phyloP scores from a whole-genome alignment of 2,888 invertebrate species.

The Nysson spinosus region DNA sequence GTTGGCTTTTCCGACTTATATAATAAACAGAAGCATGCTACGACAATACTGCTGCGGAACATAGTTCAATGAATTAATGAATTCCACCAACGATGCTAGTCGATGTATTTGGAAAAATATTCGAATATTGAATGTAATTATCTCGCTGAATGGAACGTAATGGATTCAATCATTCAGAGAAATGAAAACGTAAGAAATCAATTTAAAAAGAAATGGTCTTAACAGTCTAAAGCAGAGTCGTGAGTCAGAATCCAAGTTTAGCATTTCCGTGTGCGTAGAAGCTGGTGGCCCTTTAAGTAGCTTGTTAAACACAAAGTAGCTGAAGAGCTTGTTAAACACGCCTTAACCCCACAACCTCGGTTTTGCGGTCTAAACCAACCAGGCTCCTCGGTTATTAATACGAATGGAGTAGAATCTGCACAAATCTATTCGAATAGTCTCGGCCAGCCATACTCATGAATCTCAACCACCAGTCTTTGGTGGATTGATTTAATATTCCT shows the following conservation, averaged over 20 bases:
- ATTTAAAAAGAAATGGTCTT: not conserved
- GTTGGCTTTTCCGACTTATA: constrained; percentile 39
- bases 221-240: constrained; percentile 14
- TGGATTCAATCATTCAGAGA: not conserved
- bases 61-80: too few relatives aligned
- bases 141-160: not conserved
- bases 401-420: constrained; percentile 41
- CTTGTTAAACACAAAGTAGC: too few relatives aligned
- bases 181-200: not conserved
- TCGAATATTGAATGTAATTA: too few relatives aligned
- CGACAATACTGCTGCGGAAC: not conserved
- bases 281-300: constrained; percentile 32
- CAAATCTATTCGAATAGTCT: constrained; percentile 20
- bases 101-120: too few relatives aligned
- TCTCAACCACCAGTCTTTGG: constrained; percentile 4
- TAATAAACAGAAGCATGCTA: constrained; percentile 40
- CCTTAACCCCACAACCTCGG: constrained; percentile 46
- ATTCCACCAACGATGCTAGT: too few relatives aligned
- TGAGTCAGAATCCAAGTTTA: constrained; percentile 14
- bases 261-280: constrained; percentile 38
- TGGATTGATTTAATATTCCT: constrained; percentile 1
- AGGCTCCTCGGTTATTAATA: constrained; percentile 43
- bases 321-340: constrained; percentile 52
- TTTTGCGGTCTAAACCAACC: constrained; percentile 34
- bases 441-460: constrained; percentile 13